Evolutionary conservation across 2,797 vertebrate genomes (phyloP).

Genomic region (Allobates femoralis): DNA sequence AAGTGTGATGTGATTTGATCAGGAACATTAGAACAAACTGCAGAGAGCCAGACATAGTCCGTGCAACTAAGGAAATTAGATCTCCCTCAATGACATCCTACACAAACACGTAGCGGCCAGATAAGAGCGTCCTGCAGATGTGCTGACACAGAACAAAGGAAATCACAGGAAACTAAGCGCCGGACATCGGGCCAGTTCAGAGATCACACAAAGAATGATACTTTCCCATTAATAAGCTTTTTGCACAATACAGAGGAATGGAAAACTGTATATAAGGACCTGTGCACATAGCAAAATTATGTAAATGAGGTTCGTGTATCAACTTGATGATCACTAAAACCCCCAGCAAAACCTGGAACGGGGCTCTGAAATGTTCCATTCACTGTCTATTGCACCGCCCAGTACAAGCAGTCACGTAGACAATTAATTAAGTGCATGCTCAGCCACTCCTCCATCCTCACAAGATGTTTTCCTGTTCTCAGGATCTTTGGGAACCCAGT

Average conservation of each 20-base stretch:
- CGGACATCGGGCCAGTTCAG: not conserved
- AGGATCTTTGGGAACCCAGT: too few species aligned
- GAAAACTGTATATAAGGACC: not conserved
- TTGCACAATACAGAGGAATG: not conserved
- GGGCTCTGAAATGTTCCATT: too few species aligned
- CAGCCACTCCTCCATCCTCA: too few species aligned
- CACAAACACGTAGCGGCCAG: not conserved
- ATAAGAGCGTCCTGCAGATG: slow-evolving; percentile 8
- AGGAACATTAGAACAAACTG: not conserved
- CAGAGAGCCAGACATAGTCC: not conserved
- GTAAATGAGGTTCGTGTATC: too few species aligned
- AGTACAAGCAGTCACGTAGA: too few species aligned
- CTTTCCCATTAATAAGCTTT: not conserved
- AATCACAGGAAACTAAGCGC: not conserved
- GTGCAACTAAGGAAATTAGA: slow-evolving; percentile 1
- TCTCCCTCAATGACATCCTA: slow-evolving; percentile 6
- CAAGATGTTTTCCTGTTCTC: too few species aligned
- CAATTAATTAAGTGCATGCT: too few species aligned
- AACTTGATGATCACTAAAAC: too few species aligned
- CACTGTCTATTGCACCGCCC: too few species aligned
- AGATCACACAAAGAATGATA: not conserved
- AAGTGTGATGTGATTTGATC: not conserved
- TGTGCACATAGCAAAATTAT: not conserved
- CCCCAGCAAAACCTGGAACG: too few species aligned
- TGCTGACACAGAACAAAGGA: slow-evolving; percentile 8